Evolutionary conservation across 1,140 invertebrate genomes (phyloP), one percentile per base, ranked within the genome.

Genomic region (Oncopeltus fasciatus): DNA sequence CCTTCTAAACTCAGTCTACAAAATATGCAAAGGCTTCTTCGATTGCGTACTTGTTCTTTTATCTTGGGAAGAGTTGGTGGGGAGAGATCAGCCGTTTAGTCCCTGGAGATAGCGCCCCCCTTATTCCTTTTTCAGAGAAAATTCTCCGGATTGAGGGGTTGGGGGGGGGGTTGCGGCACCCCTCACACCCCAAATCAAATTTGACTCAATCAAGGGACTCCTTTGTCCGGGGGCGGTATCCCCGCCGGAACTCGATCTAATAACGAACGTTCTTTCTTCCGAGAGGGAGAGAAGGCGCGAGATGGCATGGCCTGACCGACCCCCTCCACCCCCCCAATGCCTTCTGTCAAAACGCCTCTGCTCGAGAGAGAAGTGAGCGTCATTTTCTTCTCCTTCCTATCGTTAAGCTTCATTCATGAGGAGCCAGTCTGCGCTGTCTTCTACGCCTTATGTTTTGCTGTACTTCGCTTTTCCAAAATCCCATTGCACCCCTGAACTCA

Each of bases 201-300:
- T 57, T 57, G 56, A 57, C 28, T 57, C 56, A 57, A 57, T 57
- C 56, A 57, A 57, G 56, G 20, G 56, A 20, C 56, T 26, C 56
- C 21, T 57, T 57, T 38, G 28, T 57, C 56, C 56, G 56, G 26
- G 14, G 56, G 33, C 28, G 26, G 28, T 53, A 53, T 24, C 20
- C 49, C 49, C 49, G 49, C 14, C 24, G 31, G 14, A 14, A 38
- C 31, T 38, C 31, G 5, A n/a, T n/a, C n/a, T n/a, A n/a, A n/a
- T n/a, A 8, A 5, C 31, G 14, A 8, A 8, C 31, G 5, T 38
- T 38, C 31, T 5, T 14, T 38, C 31, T 38, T 8, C 5, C 31
- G 31, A 38, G 31, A 38, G 31, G 14, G 14, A 14, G 14, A 14
- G 49, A 53, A 21, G 49, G 49, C 49, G 44, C 44, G n/a, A n/a